These are phyloP conservation scores for Herpetotheres cachinnans DNA, from an alignment of 2,113 vertebrate species.

Conservation along the genomic window DNA sequence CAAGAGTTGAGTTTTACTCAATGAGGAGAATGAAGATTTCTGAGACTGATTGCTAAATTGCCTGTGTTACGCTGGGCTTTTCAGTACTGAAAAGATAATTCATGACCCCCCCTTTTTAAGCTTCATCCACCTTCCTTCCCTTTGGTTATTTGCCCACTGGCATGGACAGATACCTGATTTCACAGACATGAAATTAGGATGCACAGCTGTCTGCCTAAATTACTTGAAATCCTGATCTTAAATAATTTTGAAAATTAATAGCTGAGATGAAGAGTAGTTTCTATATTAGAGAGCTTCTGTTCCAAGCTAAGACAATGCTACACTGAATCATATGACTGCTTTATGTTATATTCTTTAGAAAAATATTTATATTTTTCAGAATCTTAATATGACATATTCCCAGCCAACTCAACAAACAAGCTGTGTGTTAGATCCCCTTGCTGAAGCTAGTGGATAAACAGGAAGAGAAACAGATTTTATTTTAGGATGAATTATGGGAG, in stretches of 20 bases:
- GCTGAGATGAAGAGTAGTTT: background rate
- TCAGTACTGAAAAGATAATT: background rate
- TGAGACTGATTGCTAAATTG: background rate
- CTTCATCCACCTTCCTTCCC: background rate
- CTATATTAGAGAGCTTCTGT: background rate
- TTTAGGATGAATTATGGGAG: background rate
- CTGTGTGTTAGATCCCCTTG: background rate
- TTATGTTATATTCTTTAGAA: background rate
- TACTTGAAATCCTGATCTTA: background rate
- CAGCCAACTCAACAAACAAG: background rate
- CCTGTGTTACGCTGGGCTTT: background rate
- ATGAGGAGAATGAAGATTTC: background rate
- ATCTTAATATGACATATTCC: background rate
- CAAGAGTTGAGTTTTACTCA: background rate
- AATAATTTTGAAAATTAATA: background rate
- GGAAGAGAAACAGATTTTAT: background rate
- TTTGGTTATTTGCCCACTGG: background rate
- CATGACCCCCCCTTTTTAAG: background rate
- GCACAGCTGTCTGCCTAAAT: background rate
- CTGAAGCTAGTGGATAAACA: background rate
- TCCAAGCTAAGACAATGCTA: background rate
- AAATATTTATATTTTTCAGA: conserved; percentile 4
- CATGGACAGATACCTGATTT: background rate
- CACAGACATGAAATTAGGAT: background rate
- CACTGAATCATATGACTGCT: background rate